A percentile compares a stretch with the other conserved stretches of the same genome.
Evolutionary conservation across 2,113 vertebrate species (phyloP).

Genomic region (Protobothrops flavoviridis): DNA sequence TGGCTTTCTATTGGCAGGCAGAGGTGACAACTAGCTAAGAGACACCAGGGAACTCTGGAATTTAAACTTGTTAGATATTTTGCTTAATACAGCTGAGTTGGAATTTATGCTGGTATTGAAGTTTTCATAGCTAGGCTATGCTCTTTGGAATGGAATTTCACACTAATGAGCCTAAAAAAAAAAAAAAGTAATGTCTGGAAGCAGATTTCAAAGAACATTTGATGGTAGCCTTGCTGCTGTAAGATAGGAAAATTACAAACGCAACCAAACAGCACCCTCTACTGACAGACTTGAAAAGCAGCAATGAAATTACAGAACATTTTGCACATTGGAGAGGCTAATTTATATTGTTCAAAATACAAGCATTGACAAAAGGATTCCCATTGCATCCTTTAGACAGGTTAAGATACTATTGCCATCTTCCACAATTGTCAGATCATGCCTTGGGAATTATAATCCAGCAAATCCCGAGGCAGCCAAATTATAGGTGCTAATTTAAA

Average conservation of each 20-base stretch:
- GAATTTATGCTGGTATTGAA: constrained; percentile 59
- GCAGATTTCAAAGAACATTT: constrained; percentile 66
- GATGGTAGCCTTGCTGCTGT: constrained; percentile 5
- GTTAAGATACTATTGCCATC: background rate
- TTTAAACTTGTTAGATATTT: constrained; percentile 62
- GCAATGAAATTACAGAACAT: rapidly evolving
- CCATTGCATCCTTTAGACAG: background rate
- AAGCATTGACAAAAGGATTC: background rate
- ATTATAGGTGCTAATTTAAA: background rate
- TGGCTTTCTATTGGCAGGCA: constrained; percentile 52
- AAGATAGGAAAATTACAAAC: constrained; percentile 40
- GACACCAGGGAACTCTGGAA: constrained; percentile 56
- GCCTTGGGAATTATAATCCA: background rate
- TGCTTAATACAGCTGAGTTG: constrained; percentile 48
- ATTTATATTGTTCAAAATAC: background rate
- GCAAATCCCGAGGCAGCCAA: background rate
- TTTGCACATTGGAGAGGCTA: background rate
- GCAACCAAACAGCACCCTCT: constrained; percentile 71
- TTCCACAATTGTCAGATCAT: background rate
- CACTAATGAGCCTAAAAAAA: constrained; percentile 72
- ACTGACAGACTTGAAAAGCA: constrained; percentile 31
- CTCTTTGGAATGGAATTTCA: constrained; percentile 71
- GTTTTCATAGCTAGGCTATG: constrained; percentile 62
- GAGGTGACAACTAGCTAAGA: constrained; percentile 54
- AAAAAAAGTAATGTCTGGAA: constrained; percentile 65